Base-by-base conservation (phyloP, 2,113 vertebrate genomes). In the Rhipidura dahli region DNA sequence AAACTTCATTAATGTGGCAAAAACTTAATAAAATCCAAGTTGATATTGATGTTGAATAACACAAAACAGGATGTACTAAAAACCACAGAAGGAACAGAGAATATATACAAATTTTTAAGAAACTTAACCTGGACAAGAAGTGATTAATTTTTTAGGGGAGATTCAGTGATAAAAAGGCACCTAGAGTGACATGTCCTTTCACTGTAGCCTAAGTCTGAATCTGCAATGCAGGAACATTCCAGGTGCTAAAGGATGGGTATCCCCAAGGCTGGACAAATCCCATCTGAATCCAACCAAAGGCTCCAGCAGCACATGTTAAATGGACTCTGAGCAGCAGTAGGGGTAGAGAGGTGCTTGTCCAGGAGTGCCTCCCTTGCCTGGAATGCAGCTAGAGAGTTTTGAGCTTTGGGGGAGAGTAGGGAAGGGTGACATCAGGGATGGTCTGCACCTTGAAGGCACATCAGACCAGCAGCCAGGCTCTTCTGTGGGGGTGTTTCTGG, bases 121-220 rank as follows among this genome's bases (percentile, higher is more conserved):
- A 83, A 56, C 27, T 83, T 53, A 64, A 51, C 24, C 17, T 89
- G 57, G 27, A 75, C 95, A 94, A 57, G 51, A 95, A 75, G 16
- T 0, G 7, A 9, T 54, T 0, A 21, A 15, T 57, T 45, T 84
- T 76, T 87, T 33, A 53, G 33, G 44, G n/a, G 47, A 70, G 63
- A 17, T 54, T 37, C 19, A 24, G 10, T 4, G 28, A 42, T 13
- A 22, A 44, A 77, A 33, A 70, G 33, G 10, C 9, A 9, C 7
- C 11, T 57, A 16, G 31, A 71, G 14, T 57, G 44, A n/a, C 7
- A 11, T 15, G 19, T 83, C 16, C 51, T 75, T 75, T 50, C 31
- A 18, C 40, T 63, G 40, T 33, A 59, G 30, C 30, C 18, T n/a
- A 27, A 39, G 11, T 14, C 27, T 92, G 51, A 50, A 51, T 30